Evolutionary conservation across 2,113 vertebrate genomes (phyloP), one percentile per base, ranked within the genome.

Genomic region (Anas platyrhynchos): DNA sequence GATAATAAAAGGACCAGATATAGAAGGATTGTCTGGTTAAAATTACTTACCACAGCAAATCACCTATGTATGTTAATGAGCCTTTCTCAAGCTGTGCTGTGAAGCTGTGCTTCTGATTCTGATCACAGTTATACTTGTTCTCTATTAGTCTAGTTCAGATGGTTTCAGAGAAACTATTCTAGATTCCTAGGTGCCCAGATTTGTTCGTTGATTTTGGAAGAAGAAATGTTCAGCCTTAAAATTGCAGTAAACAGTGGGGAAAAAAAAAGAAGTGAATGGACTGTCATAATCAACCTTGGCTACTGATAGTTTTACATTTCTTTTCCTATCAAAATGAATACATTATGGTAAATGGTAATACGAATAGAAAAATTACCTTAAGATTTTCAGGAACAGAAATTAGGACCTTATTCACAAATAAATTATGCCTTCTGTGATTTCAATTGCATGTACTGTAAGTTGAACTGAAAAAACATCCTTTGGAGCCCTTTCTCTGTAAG

Each of bases 321-420:
- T 83, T 91, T 83, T 90, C 34, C 41, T 54, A 29, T 82, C 80
- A 89, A 92, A 94, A 78, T 50, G 67, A 89, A 31, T 91, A 63
- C n/a, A 11, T 88, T 77, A 86, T 54, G 56, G 21, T 83, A 92
- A 90, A 77, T 58, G 62, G 48, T 85, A 54, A 68, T 58, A 55
- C 1, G 34, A 69, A 44, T 46, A 69, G 56, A 79, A 89, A 83
- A 91, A 72, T 86, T 68, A 90, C 75, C 38, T 80, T 9, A 72
- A 13, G 55, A 85, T 72, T 72, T 75, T 36, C 31, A 73, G 69
- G 80, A 91, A 75, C 43, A 90, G 65, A 82, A 90, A 96, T 92
- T 84, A 92, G 58, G 62, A 69, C 41, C 48, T 83, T 86, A 82
- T 86, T 85, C 93, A 97, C 68, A 89, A 96, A 92, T 97, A 92